Evolutionary conservation across 2,113 vertebrate genomes (phyloP).

Genomic region (Cynoglossus semilaevis): DNA sequence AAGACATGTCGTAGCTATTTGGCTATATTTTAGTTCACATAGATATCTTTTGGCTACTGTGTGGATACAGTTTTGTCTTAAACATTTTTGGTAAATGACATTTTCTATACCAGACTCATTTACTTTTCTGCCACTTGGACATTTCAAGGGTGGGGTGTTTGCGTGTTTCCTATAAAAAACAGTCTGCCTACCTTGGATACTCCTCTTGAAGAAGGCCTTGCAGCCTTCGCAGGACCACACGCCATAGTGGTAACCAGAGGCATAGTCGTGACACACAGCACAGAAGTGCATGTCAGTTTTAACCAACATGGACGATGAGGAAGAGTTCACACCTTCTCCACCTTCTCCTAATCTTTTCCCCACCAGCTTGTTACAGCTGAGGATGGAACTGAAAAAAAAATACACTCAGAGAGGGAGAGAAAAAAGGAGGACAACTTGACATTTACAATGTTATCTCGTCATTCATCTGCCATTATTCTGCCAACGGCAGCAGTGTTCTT

Average conservation of each 20-base stretch:
- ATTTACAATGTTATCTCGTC: conserved; percentile 24
- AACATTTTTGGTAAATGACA: no score
- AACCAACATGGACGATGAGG: conserved; percentile 47
- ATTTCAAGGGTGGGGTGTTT: neutral
- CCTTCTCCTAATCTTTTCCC: conserved; percentile 74
- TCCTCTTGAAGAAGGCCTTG: conserved; percentile 96
- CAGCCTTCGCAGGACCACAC: conserved; percentile 97
- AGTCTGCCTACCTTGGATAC: conserved; percentile 87
- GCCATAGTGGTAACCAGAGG: conserved; percentile 93
- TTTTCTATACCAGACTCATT: no score
- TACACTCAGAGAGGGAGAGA: neutral
- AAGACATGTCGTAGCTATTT: no score
- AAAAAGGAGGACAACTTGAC: conserved; percentile 42
- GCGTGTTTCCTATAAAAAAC: neutral
- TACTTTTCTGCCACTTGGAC: no score
- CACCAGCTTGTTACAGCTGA: conserved; percentile 73
- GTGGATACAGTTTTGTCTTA: no score
- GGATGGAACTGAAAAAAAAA: conserved; percentile 46
- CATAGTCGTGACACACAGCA: conserved; percentile 91
- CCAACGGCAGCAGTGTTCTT: neutral
- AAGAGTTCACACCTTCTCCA: conserved; percentile 67
- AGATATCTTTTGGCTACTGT: no score
- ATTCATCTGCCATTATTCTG: conserved; percentile 21
- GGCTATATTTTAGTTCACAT: no score
- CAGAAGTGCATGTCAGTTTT: conserved; percentile 92